Evolutionary conservation across 2,113 vertebrate species (phyloP), one percentile per base, ranked within the genome.

Genomic region (Phodopus roborovskii): DNA sequence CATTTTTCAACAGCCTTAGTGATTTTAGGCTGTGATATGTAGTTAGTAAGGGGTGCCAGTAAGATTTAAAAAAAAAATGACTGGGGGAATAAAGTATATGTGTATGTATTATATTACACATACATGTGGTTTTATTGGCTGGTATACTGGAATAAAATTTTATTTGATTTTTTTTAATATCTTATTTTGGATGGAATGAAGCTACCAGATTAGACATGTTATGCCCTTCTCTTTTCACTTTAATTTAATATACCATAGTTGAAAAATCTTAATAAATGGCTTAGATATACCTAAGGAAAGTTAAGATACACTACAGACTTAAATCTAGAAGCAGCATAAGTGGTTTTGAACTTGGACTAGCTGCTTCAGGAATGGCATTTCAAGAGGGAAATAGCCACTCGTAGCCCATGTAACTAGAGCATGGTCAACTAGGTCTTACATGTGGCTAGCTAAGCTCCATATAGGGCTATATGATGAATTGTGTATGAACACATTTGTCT

Each of bases 291-390:
- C 58, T 36, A n/a, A 71, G 79, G 50, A 71, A 39, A 39, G 22
- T 83, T 70, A 33, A 88, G 53, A 42, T 74, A 6, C 0, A 33
- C 33, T 56, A 33, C 45, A 64, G 75, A 19, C 22, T 13, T 58
- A 48, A 30, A 58, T 36, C 39, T 4, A 15, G 42, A 77, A 78
- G 30, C 9, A 5, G 5, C 13, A 1, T 3, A 33, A 3, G 0
- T 7, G 22, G 13, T 36, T 73, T 4, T 64, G 68, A 56, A 17
- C 83, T 64, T 64, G 60, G 48, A 48, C 33, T 30, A 1, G 39
- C 45, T 74, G n/a, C 16, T n/a, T n/a, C 4, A 2, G 42, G 45
- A 79, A 71, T 3, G 33, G 91, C 2, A 15, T 68, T 79, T 66
- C 66, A 70, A 90, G 56, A 66, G 50, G 19, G 26, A 1, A 24